Evolutionary conservation across 2,113 vertebrate genomes (phyloP).

Genomic region (Coryphaenoides rupestris): DNA sequence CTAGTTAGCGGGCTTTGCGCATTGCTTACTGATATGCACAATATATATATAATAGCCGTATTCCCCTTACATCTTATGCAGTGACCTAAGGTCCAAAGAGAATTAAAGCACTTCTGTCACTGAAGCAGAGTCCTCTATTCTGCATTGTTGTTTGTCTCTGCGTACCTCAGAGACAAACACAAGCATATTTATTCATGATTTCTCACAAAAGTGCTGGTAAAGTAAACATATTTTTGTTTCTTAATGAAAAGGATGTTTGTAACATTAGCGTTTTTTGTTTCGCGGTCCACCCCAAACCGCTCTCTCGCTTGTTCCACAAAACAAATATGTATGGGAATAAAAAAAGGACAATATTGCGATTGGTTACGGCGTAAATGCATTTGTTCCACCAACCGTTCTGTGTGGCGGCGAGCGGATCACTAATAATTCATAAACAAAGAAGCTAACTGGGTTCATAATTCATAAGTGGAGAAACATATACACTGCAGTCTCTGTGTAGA

Average conservation of each 20-base stretch:
- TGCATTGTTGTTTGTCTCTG: slow-evolving; percentile 68
- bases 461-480: slow-evolving; percentile 66
- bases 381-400: slow-evolving; percentile 61
- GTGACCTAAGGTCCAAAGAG: slow-evolving; percentile 59
- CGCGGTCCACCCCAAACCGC: slow-evolving; percentile 52
- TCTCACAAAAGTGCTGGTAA: slow-evolving; percentile 60
- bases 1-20: not conserved
- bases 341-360: slow-evolving; percentile 55
- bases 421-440: slow-evolving; percentile 73
- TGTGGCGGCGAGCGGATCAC: slow-evolving; percentile 57
- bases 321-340: slow-evolving; percentile 49
- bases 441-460: slow-evolving; percentile 69
- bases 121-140: slow-evolving; percentile 46
- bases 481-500: slow-evolving; percentile 38
- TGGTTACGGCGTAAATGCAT: slow-evolving; percentile 60
- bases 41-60: not conserved
- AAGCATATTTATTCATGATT: slow-evolving; percentile 68
- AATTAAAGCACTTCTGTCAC: slow-evolving; percentile 31
- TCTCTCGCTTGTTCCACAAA: slow-evolving; percentile 47
- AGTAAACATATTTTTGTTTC: slow-evolving; percentile 64
- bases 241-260: slow-evolving; percentile 67
- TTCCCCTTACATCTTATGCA: slow-evolving; percentile 12
- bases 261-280: slow-evolving; percentile 66
- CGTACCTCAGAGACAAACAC: slow-evolving; percentile 69
- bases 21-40: not conserved